These are phyloP conservation scores for Sphenodon punctatus DNA, from an alignment of 2,797 vertebrate genomes.

Conservation along the genomic window DNA sequence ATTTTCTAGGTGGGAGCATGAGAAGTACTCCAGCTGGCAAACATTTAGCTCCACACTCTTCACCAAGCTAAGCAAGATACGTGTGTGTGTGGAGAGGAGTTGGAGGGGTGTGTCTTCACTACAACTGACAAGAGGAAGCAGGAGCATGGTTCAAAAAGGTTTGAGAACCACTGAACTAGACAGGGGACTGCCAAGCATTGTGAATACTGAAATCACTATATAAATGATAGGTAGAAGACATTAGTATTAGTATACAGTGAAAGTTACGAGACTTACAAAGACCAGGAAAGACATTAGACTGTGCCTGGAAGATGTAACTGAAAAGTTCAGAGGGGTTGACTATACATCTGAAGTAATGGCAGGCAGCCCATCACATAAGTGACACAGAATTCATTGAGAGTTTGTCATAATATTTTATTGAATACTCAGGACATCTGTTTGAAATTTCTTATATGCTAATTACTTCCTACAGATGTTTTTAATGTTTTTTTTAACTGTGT, in stretches of 20 bases:
- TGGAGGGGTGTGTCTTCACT: no score
- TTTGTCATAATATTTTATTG: slow-evolving; percentile 1
- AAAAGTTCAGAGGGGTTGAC: background rate
- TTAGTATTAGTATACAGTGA: background rate
- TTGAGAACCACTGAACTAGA: no score
- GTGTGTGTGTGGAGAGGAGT: no score
- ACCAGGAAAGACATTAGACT: background rate
- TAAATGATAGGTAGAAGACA: no score
- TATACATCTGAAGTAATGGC: background rate
- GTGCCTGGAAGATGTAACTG: background rate
- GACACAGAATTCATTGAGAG: background rate
- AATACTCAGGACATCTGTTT: slow-evolving; percentile 6
- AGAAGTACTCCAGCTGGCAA: no score
- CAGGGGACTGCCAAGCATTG: no score
- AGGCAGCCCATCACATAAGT: background rate
- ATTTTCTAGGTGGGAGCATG: no score
- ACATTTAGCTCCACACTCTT: no score
- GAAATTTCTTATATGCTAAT: slow-evolving; percentile 28
- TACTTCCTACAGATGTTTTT: slow-evolving; percentile 41
- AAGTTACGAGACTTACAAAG: background rate
- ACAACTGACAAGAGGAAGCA: no score
- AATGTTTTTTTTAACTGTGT: slow-evolving; percentile 14
- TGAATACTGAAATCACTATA: no score
- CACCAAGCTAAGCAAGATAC: no score
- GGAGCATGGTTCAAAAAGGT: no score